A percentile compares a stretch with the other conserved stretches of the same genome.
Conservation (phyloP, 2,113 vertebrate genomes). For the Probosciger aterrimus region DNA sequence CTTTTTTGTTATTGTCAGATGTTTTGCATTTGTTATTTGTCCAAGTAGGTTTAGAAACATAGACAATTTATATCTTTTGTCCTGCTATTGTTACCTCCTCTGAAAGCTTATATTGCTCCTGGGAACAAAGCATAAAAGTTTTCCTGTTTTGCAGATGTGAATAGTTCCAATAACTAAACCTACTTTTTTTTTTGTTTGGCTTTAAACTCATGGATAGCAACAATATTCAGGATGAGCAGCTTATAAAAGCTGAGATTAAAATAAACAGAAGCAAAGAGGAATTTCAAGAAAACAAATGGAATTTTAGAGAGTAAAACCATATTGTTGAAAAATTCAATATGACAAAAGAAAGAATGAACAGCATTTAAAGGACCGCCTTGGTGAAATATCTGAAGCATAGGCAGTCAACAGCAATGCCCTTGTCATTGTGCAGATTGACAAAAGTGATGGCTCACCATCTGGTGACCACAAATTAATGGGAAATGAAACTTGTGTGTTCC, state of each 20-base stretch:
- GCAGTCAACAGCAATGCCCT: not conserved
- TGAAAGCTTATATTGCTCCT: not conserved
- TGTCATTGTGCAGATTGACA: not conserved
- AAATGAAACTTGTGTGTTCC: slow-evolving; percentile 11
- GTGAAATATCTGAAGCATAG: not conserved
- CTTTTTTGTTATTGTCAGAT: not conserved
- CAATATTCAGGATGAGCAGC: not conserved
- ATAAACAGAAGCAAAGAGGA: not conserved
- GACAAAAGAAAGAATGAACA: not conserved
- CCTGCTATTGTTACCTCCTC: not conserved
- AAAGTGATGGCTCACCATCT: not conserved
- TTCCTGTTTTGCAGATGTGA: not conserved
- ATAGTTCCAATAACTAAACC: not conserved
- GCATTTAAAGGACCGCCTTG: not conserved
- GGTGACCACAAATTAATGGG: not conserved
- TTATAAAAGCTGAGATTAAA: not conserved
- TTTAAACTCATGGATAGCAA: not conserved
- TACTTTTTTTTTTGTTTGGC: not conserved
- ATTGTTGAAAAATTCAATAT: not conserved
- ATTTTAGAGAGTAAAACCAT: not conserved
- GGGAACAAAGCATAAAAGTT: not conserved
- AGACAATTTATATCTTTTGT: not conserved
- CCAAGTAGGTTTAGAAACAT: not conserved
- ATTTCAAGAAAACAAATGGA: not conserved
- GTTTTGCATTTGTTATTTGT: not conserved